phyloP scores from a whole-genome alignment of 2,113 vertebrate species.

The Globicephala melas region DNA sequence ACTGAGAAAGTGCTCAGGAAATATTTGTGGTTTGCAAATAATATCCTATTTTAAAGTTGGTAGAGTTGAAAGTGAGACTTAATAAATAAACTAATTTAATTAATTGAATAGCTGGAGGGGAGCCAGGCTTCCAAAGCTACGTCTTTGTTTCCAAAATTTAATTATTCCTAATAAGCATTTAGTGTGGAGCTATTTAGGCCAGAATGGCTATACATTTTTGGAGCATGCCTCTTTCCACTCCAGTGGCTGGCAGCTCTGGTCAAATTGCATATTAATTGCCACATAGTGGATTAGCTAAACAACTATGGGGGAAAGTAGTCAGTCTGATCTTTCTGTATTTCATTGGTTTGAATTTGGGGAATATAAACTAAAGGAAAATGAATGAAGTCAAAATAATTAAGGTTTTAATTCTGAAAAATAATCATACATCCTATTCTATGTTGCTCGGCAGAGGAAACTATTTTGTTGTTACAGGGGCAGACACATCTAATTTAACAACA shows the following conservation, averaged over 20 bases:
- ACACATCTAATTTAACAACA: neutral
- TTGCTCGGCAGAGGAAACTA: neutral
- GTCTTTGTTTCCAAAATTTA: neutral
- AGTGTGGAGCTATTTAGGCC: neutral
- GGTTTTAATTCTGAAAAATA: neutral
- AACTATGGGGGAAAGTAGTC: neutral
- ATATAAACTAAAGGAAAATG: neutral
- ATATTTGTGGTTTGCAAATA: slow-evolving; percentile 3
- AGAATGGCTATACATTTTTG: neutral
- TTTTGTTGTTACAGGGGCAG: neutral
- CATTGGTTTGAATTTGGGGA: neutral
- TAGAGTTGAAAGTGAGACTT: neutral
- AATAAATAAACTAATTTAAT: neutral
- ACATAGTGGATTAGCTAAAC: neutral
- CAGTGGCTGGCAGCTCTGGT: neutral
- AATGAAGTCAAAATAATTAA: neutral
- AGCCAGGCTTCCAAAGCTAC: neutral
- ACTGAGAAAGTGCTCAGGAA: neutral
- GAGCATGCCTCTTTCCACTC: neutral
- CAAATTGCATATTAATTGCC: neutral
- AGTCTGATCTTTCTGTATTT: neutral
- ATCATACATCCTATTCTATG: neutral
- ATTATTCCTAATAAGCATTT: neutral
- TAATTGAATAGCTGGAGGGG: neutral
- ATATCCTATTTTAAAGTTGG: neutral